These are phyloP conservation scores for Drosophila buzzatii DNA, from an alignment of 2,888 invertebrate genomes.

Conservation along the genomic window DNA sequence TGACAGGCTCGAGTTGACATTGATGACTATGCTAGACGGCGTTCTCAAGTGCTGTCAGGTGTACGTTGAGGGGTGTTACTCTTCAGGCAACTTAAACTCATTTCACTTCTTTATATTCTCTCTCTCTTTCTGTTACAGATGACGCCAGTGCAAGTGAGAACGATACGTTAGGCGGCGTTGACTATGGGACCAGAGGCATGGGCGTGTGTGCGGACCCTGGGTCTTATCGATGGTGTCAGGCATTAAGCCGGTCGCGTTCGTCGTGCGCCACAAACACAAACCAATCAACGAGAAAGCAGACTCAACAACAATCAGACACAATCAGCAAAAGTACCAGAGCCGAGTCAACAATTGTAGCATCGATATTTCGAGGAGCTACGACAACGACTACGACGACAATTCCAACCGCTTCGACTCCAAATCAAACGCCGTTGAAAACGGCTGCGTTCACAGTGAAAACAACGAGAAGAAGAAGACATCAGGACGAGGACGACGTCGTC, in stretches of 20 bases:
- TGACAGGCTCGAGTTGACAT: slow-evolving; percentile 11
- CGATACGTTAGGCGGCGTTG: slow-evolving; percentile 91
- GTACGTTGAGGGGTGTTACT: not conserved
- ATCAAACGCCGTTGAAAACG: slow-evolving; percentile 52
- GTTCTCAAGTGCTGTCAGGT: slow-evolving; percentile 53
- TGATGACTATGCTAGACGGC: slow-evolving; percentile 30
- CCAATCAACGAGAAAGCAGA: slow-evolving; percentile 40
- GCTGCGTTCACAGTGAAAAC: slow-evolving; percentile 68
- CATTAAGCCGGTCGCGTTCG: slow-evolving; percentile 88
- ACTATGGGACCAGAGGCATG: slow-evolving; percentile 96
- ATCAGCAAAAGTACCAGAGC: slow-evolving; percentile 44
- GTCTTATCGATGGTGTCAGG: slow-evolving; percentile 89
- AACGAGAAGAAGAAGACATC: slow-evolving; percentile 56
- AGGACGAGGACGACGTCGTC: slow-evolving; percentile 48
- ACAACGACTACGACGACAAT: slow-evolving; percentile 22
- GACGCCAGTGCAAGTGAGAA: slow-evolving; percentile 89
- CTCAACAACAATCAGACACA: slow-evolving; percentile 55
- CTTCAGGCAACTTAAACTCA: slow-evolving; percentile 6
- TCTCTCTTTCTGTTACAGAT: slow-evolving; percentile 83
- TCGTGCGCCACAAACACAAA: slow-evolving; percentile 84
- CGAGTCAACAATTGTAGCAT: slow-evolving; percentile 34
- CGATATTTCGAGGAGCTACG: slow-evolving; percentile 45
- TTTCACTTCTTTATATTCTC: not conserved
- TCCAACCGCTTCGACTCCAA: slow-evolving; percentile 47
- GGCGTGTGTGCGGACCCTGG: slow-evolving; percentile 95